Percentiles rank a stretch among this genome's conserved stretches.
These are phyloP conservation scores for Cotesia chilonis DNA, from an alignment of 1,140 invertebrate species.

Conservation along the genomic window DNA sequence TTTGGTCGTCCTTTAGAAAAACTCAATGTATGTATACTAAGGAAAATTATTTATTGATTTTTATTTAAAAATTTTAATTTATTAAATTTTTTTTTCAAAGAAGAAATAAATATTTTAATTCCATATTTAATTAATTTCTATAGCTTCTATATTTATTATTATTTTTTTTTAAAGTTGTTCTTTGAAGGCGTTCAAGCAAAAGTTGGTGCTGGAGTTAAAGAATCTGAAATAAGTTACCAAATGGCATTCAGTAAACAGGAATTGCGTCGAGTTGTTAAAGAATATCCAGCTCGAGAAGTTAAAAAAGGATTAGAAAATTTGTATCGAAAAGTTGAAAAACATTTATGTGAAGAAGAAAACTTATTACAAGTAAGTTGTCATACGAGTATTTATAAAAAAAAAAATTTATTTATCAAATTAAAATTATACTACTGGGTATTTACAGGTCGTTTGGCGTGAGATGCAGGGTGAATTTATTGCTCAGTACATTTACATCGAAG, in stretches of 20 bases:
- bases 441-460: slow-evolving; percentile 95
- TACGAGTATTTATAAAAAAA: slow-evolving; percentile 8
- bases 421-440: slow-evolving; percentile 38
- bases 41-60: no score
- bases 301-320: slow-evolving; percentile 95
- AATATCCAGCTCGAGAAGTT: slow-evolving; percentile 95
- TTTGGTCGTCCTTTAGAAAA: slow-evolving; percentile 96
- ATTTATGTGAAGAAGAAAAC: slow-evolving; percentile 94
- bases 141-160: slow-evolving; percentile 30
- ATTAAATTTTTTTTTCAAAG: no score
- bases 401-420: slow-evolving; percentile 25
- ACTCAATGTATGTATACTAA: slow-evolving; percentile 78
- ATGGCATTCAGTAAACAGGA: slow-evolving; percentile 97
- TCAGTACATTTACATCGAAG: slow-evolving; percentile 94
- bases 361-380: slow-evolving; percentile 78
- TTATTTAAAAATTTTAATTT: no score
- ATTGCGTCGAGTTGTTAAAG: slow-evolving; percentile 91
- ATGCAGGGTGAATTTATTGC: slow-evolving; percentile 99
- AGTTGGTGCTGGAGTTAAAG: slow-evolving; percentile 91
- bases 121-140: no score
- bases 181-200: slow-evolving; percentile 94
- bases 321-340: slow-evolving; percentile 97
- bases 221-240: slow-evolving; percentile 97
- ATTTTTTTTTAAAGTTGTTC: slow-evolving; percentile 76
- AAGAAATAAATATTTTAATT: no score